phyloP scores from a whole-genome alignment of 2,797 vertebrate genomes.

The Malacoraja senta region DNA sequence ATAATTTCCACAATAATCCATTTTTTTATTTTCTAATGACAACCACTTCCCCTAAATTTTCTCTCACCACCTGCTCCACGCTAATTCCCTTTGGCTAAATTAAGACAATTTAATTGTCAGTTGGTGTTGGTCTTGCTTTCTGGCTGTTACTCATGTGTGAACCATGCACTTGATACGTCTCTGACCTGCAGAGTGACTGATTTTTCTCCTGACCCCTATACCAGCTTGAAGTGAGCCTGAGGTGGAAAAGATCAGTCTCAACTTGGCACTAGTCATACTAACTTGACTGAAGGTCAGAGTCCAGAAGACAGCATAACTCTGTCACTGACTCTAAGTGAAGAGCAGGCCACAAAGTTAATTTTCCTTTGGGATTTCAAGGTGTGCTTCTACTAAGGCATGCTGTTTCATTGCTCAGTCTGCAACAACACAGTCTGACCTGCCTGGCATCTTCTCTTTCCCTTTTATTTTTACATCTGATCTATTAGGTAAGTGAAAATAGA shows the following conservation, averaged over 20 bases:
- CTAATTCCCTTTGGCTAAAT: not conserved
- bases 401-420: not conserved
- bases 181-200: not conserved
- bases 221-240: conserved; percentile 15
- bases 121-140: not conserved
- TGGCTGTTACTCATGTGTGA: conserved; percentile 1
- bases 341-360: not conserved
- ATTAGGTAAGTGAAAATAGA: not conserved
- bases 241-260: conserved; percentile 23
- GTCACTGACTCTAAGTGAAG: conserved; percentile 2
- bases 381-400: not conserved
- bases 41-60: not conserved
- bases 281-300: conserved; percentile 28
- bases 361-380: not conserved
- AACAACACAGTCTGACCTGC: not conserved
- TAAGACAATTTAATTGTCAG: not conserved
- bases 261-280: not conserved
- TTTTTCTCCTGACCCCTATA: not conserved
- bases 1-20: not conserved
- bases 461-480: not conserved
- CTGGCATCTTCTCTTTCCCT: not conserved
- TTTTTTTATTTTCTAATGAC: not conserved
- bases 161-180: not conserved
- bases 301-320: not conserved
- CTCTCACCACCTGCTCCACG: not conserved